Conservation (phyloP, 2,113 vertebrate species). For the Erythrocercus mccallii region DNA sequence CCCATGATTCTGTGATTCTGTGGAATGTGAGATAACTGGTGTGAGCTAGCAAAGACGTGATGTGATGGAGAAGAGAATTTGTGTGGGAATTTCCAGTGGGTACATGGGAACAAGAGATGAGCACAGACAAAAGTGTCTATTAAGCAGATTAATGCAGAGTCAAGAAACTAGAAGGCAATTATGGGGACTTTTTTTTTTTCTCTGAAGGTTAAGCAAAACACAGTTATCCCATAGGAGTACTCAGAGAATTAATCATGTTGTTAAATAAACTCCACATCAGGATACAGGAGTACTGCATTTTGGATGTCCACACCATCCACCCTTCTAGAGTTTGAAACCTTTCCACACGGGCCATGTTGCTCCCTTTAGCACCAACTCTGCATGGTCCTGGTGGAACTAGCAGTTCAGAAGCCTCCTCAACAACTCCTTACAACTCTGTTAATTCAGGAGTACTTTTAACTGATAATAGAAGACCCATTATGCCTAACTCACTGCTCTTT, state of each 20-base stretch:
- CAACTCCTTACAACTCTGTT: not conserved
- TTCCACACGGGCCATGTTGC: not conserved
- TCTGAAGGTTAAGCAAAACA: not conserved
- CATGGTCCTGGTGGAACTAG: fast-evolving
- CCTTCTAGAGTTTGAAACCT: not conserved
- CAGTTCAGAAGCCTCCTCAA: not conserved
- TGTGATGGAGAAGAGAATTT: not conserved
- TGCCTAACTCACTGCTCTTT: not conserved
- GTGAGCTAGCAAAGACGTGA: not conserved
- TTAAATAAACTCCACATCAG: not conserved
- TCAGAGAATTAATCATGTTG: not conserved
- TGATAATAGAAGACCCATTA: not conserved
- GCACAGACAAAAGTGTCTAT: not conserved
- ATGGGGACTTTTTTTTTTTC: not conserved
- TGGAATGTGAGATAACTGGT: not conserved
- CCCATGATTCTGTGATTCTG: not conserved
- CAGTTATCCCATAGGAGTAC: not conserved
- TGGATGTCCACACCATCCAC: fast-evolving
- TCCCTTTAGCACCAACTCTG: not conserved
- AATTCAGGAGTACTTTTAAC: not conserved
- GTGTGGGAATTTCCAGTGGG: not conserved
- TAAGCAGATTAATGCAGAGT: not conserved
- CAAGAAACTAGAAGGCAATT: not conserved
- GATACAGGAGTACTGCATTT: not conserved
- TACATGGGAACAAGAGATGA: not conserved